Base-by-base conservation (phyloP, 2,113 vertebrate species). In the Globicephala melas region DNA sequence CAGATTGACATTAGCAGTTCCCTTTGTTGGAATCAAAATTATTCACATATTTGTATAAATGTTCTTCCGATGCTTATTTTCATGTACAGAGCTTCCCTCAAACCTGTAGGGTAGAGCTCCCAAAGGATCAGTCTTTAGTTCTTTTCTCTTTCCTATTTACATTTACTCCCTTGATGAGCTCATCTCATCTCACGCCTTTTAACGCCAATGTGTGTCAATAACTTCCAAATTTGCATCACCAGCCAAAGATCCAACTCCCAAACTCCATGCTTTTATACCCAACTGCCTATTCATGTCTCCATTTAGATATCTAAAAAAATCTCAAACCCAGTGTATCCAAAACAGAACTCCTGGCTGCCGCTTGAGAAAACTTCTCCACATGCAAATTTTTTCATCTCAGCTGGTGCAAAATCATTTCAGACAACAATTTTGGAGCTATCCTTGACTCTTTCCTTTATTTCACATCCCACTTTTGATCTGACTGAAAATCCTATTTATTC, bases 241-340 rank as follows among this genome's bases (percentile, higher is more conserved):
- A 95, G 50, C 26, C 74, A 83, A 71, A 90, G 53, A 67, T 44
- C 20, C 79, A 21, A 82, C 36, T 67, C 38, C 17, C 23, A 73
- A 79, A 81, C 15, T 50, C 67, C 28, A 95, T 33, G 60, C 14
- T 73, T 97, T 93, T 47, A 60, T 82, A 89, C 53, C 50, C 79
- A 83, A 41, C 84, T 47, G 38, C 55, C 84, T 94, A 50, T 53
- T 79, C 74, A 97, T 90, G 76, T 90, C n/a, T 93, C 55, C 73
- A 90, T 73, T 97, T 87, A 83, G 67, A 91, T 88, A 65, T 53
- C 28, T 55, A 81, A 91, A 94, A 53, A 65, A 58, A 31, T 18
- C 25, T 68, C 92, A 95, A 85, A 63, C 1, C 33, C 70, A 96
- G 6, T 55, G 20, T 89, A 33, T 50, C 26, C 41, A 67, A 31